Conservation (phyloP, 2,113 vertebrate genomes). For the Toxotes chatareus region DNA sequence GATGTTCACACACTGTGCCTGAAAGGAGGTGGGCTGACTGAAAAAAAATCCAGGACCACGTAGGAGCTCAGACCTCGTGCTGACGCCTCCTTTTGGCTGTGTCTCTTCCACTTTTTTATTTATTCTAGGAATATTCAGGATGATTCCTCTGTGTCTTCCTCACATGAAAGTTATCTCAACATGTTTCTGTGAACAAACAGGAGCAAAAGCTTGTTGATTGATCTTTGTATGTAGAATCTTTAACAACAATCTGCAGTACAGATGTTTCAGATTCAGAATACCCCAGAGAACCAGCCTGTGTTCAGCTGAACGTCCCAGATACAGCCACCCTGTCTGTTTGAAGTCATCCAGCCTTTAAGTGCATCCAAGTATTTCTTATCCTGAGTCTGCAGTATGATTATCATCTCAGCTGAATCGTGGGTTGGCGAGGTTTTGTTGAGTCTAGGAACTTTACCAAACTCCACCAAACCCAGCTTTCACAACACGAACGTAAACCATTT, state of each 20-base stretch:
- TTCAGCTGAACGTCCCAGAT: background rate
- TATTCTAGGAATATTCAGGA: conserved; percentile 24
- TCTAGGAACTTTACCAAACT: background rate
- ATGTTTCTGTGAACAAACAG: background rate
- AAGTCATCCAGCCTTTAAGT: background rate
- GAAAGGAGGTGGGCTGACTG: conserved; percentile 16
- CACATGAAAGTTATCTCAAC: conserved; percentile 13
- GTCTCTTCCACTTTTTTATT: conserved; percentile 24
- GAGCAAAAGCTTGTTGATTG: background rate
- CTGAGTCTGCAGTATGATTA: background rate
- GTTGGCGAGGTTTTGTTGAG: background rate
- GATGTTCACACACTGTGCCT: conserved; percentile 45
- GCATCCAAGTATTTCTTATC: conserved; percentile 1
- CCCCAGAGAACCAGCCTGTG: background rate
- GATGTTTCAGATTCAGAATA: background rate
- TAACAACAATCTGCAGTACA: background rate
- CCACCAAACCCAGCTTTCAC: background rate
- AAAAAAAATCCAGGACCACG: conserved; percentile 34
- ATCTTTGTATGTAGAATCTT: background rate
- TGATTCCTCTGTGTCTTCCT: conserved; percentile 14
- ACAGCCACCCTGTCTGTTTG: background rate
- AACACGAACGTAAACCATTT: background rate
- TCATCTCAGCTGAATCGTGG: conserved; percentile 4
- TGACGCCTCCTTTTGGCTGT: conserved; percentile 17
- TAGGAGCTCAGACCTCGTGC: conserved; percentile 66